Evolutionary conservation across 2,888 invertebrate species (phyloP).

Genomic region (Gastracanthus pulcherrimus): DNA sequence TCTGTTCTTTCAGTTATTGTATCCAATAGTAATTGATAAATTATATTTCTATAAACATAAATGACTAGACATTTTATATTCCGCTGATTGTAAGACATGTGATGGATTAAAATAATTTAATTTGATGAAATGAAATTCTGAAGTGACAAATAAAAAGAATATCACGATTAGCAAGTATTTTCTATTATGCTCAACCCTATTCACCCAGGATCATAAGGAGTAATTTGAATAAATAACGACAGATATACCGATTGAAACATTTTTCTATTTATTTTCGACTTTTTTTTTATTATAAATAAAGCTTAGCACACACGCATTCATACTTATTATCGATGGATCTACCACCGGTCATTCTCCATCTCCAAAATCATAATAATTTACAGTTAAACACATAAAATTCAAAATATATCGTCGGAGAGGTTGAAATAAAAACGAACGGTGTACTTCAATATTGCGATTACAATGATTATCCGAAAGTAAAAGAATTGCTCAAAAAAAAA

Average conservation of each 20-base stretch:
- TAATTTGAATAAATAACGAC: conserved; percentile 3
- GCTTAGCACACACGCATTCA: conserved; percentile 74
- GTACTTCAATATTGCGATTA: conserved; percentile 31
- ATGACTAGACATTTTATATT: conserved; percentile 50
- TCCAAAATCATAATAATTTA: conserved; percentile 57
- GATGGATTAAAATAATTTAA: conserved; percentile 26
- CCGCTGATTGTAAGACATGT: conserved; percentile 18
- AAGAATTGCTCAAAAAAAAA: conserved; percentile 17
- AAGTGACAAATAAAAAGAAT: conserved; percentile 37
- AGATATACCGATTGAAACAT: conserved; percentile 51
- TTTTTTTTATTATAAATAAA: conserved; percentile 72
- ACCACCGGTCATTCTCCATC: conserved; percentile 69
- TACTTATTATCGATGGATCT: conserved; percentile 71
- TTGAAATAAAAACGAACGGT: conserved; percentile 44
- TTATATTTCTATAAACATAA: conserved; percentile 52
- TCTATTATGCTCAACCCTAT: background rate
- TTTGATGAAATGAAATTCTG: conserved; percentile 31
- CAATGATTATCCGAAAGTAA: conserved; percentile 34
- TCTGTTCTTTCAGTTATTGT: conserved; percentile 30
- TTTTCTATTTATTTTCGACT: conserved; percentile 54
- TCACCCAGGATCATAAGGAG: background rate
- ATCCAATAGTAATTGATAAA: conserved; percentile 33
- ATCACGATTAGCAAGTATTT: background rate
- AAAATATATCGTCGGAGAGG: conserved; percentile 37
- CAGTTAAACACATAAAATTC: conserved; percentile 42